Evolutionary conservation across 2,888 invertebrate genomes (phyloP), one percentile per base, ranked within the genome.

Genomic region (Drosophila incognita): DNA sequence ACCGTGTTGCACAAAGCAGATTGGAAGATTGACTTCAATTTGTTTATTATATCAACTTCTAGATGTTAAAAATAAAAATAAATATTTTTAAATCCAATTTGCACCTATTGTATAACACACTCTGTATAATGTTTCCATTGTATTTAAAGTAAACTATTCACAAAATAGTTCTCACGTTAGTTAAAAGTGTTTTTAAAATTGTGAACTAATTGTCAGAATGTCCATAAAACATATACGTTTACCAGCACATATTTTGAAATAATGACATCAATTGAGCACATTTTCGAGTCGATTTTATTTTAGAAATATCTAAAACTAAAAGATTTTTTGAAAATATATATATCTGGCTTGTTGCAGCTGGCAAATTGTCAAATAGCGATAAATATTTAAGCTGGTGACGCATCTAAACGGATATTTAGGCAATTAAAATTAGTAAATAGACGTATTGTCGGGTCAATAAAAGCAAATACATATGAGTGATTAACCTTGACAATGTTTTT

Each of bases 291-390:
- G 13, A 8, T 24, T 59, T 46, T 31, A 18, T 58, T 46, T 46
- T 15, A 24, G 15, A 59, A 35, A 15, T 29, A 46, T 13, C 5
- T 10, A 27, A 35, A 27, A 36, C 10, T 8, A 15, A 35, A 10
- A n/a, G 21, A 53, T 31, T 48, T 31, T 5, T 27, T 11, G 13
- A 0, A 24, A n/a, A 24, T 18, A 36, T 35, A 36, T 31, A 53
- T 54, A 38, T 49, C 21, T 54, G 4, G 33, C n/a, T 31, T 24
- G 27, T 1, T 31, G 8, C n/a, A 15, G 33, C 29, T 69, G 69
- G 69, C 69, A 56, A 68, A 68, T 51, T 69, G 49, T 69, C 57
- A 69, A 69, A 57, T 24, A 10, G 40, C 24, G 24, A 36, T 69
- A 57, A 36, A 68, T 68, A 51, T 57, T 49, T 54, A 13, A 57